Evolutionary conservation across 2,888 invertebrate species (phyloP).

Genomic region (Phasia obesa): DNA sequence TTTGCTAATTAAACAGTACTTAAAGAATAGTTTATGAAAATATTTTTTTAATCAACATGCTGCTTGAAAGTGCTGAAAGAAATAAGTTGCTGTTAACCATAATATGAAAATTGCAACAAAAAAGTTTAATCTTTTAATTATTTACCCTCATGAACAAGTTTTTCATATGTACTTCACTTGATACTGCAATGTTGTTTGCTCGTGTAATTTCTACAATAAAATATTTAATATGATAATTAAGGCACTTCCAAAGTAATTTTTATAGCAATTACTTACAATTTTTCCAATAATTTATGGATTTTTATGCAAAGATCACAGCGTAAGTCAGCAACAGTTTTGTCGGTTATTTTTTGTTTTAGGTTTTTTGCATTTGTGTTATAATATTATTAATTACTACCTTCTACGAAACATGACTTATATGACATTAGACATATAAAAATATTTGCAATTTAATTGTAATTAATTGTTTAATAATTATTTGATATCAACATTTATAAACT

Average conservation of each 20-base stretch:
- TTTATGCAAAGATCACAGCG: slow-evolving; percentile 38
- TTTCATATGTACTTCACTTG: neutral
- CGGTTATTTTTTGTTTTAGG: slow-evolving; percentile 1
- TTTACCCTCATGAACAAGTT: neutral
- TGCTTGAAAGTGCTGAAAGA: no score
- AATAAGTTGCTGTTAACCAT: no score
- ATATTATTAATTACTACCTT: slow-evolving; percentile 51
- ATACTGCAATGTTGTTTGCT: neutral
- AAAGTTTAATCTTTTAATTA: no score
- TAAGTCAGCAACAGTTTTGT: slow-evolving; percentile 40
- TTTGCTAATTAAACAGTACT: no score
- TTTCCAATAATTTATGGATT: slow-evolving; percentile 23
- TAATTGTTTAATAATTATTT: slow-evolving; percentile 55
- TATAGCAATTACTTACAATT: slow-evolving; percentile 27
- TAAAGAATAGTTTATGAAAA: no score
- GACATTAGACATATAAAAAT: slow-evolving; percentile 46
- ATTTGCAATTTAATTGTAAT: slow-evolving; percentile 58
- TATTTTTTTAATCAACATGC: no score
- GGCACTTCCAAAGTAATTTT: slow-evolving; percentile 40
- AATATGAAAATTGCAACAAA: no score
- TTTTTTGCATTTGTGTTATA: neutral
- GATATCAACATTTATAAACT: neutral
- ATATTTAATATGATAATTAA: slow-evolving; percentile 36
- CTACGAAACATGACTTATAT: slow-evolving; percentile 51
- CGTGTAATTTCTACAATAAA: slow-evolving; percentile 30